A percentile compares a stretch with the other conserved stretches of the same genome.
phyloP scores from a whole-genome alignment of 2,888 invertebrate genomes.

The Cataglyphis livida region DNA sequence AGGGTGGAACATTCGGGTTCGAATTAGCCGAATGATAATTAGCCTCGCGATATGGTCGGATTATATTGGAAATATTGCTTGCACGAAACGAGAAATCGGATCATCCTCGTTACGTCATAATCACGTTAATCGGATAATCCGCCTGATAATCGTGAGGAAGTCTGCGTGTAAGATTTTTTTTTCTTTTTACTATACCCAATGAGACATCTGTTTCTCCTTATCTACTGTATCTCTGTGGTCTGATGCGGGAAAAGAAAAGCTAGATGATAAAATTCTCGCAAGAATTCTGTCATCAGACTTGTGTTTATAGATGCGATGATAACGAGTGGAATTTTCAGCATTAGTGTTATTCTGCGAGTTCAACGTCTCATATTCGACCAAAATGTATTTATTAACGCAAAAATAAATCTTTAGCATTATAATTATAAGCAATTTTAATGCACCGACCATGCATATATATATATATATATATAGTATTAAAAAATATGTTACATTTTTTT shows the following conservation, averaged over 20 bases:
- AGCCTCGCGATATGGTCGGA: background rate
- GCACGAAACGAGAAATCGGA: constrained; percentile 9
- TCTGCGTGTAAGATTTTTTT: background rate
- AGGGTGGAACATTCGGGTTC: background rate
- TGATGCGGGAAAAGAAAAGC: background rate
- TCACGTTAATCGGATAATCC: constrained; percentile 20
- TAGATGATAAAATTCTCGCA: background rate
- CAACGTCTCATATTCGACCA: background rate
- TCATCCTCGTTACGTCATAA: constrained; percentile 23
- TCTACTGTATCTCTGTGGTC: background rate
- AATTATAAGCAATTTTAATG: background rate
- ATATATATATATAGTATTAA: background rate
- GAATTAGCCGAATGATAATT: constrained; percentile 46
- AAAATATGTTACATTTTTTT: background rate
- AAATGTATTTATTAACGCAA: background rate
- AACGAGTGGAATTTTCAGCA: background rate
- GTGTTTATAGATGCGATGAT: background rate
- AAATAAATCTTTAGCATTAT: background rate
- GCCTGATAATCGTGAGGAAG: background rate
- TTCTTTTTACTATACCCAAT: background rate
- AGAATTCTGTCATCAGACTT: background rate
- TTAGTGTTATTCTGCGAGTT: too few species aligned
- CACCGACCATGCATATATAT: background rate
- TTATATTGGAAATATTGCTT: background rate
- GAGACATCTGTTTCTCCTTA: background rate